Evolutionary conservation across 1,140 invertebrate genomes (phyloP).

Genomic region (Vanessa tameamea): DNA sequence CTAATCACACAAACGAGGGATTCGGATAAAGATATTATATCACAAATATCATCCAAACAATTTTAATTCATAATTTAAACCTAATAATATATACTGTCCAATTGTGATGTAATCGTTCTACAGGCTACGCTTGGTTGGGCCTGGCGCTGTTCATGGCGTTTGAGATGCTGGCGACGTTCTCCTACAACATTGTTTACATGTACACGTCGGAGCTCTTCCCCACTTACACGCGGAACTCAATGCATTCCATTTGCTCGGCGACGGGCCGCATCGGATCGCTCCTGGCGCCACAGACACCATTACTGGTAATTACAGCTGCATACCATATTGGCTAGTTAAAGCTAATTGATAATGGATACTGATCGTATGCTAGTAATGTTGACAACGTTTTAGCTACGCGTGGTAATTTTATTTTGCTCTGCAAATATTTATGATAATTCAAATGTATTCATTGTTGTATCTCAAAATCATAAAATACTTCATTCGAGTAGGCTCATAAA

Average conservation of each 20-base stretch:
- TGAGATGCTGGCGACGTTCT: conserved; percentile 84
- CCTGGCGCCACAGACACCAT: conserved; percentile 84
- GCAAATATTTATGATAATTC: too few relatives aligned
- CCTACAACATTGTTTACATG: conserved; percentile 84
- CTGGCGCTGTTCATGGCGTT: conserved; percentile 82
- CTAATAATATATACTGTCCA: neutral
- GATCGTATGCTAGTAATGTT: too few relatives aligned
- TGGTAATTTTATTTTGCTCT: too few relatives aligned
- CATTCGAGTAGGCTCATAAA: too few relatives aligned
- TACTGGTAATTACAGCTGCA: conserved; percentile 57
- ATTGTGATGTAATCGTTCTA: neutral
- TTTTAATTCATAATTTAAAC: neutral
- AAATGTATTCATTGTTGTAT: too few relatives aligned
- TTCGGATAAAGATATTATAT: too few relatives aligned
- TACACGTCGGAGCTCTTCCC: conserved; percentile 87
- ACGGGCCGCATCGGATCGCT: conserved; percentile 85
- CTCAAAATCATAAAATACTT: too few relatives aligned
- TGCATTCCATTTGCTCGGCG: conserved; percentile 85
- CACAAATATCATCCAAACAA: too few relatives aligned
- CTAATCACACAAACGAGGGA: too few relatives aligned
- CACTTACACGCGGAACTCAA: conserved; percentile 84
- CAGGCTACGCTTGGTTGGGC: conserved; percentile 64
- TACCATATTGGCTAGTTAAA: too few relatives aligned
- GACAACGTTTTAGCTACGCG: too few relatives aligned
- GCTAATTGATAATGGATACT: too few relatives aligned